phyloP scores from a whole-genome alignment of 2,113 vertebrate genomes.

The Fregetta grallaria region DNA sequence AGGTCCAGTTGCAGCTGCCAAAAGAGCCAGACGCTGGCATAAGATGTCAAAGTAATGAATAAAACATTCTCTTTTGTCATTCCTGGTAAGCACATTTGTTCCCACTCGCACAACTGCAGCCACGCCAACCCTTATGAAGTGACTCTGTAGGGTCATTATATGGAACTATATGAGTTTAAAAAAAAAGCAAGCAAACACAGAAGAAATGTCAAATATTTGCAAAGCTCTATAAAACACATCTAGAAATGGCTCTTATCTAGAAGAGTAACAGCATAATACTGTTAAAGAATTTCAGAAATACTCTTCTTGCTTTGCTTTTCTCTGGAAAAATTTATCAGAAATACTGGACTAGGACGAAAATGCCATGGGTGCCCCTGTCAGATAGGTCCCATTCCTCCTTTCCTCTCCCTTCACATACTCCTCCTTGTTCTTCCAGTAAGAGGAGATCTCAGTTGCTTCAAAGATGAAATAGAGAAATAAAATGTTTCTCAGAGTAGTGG shows the following conservation, averaged over 20 bases:
- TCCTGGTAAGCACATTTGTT: background rate
- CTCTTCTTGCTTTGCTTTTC: background rate
- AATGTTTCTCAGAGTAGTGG: background rate
- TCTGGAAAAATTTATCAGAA: background rate
- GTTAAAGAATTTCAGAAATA: background rate
- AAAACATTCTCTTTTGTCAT: background rate
- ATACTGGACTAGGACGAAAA: background rate
- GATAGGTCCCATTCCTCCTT: background rate
- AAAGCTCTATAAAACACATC: background rate
- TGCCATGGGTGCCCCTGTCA: background rate
- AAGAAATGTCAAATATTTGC: constrained; percentile 14
- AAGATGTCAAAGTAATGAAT: background rate
- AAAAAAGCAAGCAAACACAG: background rate
- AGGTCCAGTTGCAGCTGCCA: background rate
- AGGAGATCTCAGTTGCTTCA: background rate
- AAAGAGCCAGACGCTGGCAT: background rate
- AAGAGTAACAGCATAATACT: background rate
- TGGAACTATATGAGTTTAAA: background rate
- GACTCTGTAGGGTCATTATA: background rate
- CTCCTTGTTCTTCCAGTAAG: background rate
- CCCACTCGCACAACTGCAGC: background rate
- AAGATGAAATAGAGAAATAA: background rate
- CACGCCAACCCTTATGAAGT: background rate
- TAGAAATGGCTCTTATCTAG: background rate
- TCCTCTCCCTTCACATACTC: background rate